These are phyloP conservation scores for Scaptomyza parva DNA, from an alignment of 2,888 invertebrate species.

Conservation along the genomic window DNA sequence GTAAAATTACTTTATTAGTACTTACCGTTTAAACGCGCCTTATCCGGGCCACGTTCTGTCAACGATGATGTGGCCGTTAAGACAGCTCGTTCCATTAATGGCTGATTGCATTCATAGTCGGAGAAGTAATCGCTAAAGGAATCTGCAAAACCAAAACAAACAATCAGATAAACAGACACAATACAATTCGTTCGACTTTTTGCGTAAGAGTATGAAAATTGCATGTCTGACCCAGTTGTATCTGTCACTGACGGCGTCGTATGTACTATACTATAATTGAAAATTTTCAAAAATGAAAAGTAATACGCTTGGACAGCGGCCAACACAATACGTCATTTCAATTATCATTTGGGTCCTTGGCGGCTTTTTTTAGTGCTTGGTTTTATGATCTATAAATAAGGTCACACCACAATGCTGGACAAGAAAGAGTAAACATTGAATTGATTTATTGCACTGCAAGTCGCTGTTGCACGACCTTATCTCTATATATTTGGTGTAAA, in stretches of 20 bases:
- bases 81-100: constrained; percentile 90
- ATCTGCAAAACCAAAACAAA: constrained; percentile 71
- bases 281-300: constrained; percentile 37
- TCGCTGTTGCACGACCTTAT: constrained; percentile 33
- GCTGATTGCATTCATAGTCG: constrained; percentile 92
- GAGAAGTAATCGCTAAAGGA: constrained; percentile 83
- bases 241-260: constrained; percentile 49
- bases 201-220: constrained; percentile 26
- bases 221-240: constrained; percentile 52
- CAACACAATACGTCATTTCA: constrained; percentile 44
- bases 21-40: constrained; percentile 94
- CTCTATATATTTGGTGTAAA: constrained; percentile 54
- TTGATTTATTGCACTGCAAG: constrained; percentile 46
- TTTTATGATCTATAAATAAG: constrained; percentile 52
- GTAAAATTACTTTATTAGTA: constrained; percentile 18
- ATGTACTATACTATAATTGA: constrained; percentile 59
- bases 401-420: constrained; percentile 3
- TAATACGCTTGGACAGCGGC: constrained; percentile 57
- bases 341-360: constrained; percentile 48
- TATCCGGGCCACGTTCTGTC: constrained; percentile 92
- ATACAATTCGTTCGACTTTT: constrained; percentile 1
- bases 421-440: constrained; percentile 36
- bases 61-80: constrained; percentile 93
- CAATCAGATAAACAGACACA: constrained; percentile 9
- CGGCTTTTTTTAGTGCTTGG: constrained; percentile 28